Evolutionary conservation across 2,888 invertebrate genomes (phyloP).

Genomic region (Diarsia dahlii): DNA sequence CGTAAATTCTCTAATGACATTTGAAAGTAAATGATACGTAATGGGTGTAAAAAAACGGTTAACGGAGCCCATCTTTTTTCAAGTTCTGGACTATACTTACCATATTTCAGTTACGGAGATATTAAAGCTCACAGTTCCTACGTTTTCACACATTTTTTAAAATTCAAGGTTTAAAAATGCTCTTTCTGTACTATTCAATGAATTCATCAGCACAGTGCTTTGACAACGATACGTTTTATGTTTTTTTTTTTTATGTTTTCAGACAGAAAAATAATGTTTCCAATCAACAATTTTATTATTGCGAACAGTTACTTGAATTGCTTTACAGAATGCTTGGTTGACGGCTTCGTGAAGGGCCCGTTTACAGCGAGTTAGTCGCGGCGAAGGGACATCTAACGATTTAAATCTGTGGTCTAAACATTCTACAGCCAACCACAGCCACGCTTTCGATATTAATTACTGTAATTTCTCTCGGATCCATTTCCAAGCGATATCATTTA

Average conservation of each 20-base stretch:
- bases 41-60: not conserved
- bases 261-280: not conserved
- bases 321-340: not conserved
- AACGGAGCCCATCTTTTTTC: not conserved
- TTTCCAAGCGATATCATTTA: conserved; percentile 13
- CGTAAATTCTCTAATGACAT: not conserved
- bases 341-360: not conserved
- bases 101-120: not conserved
- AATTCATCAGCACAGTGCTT: not conserved
- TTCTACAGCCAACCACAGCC: conserved; percentile 1
- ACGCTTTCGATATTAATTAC: conserved; percentile 33
- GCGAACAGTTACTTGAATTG: not conserved
- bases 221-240: too few species aligned
- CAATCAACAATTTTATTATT: not conserved
- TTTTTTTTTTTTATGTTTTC: not conserved
- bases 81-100: not conserved
- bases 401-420: conserved; percentile 2
- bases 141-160: not conserved
- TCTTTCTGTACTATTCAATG: too few species aligned
- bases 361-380: not conserved
- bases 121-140: not conserved
- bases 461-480: conserved; percentile 18
- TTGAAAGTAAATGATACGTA: not conserved
- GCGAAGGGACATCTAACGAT: not conserved
- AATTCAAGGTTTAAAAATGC: too few species aligned